These are phyloP conservation scores for Megatriorchis doriae DNA, from an alignment of 2,113 vertebrate species.

Conservation along the genomic window DNA sequence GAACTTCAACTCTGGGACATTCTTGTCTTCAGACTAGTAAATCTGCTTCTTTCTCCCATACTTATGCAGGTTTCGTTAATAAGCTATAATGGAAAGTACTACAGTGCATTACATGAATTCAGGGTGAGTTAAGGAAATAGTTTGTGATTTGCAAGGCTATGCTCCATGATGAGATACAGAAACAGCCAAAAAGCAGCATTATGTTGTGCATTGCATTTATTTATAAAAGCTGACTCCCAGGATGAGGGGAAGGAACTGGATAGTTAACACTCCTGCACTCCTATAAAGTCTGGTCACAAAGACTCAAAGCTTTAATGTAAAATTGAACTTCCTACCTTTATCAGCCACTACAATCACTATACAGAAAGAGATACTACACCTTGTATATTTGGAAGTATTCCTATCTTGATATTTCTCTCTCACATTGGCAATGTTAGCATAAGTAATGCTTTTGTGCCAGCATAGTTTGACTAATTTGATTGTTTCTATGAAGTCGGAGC, in stretches of 20 bases:
- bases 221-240: not conserved
- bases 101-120: not conserved
- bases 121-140: not conserved
- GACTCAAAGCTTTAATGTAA: not conserved
- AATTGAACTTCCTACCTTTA: not conserved
- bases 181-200: not conserved
- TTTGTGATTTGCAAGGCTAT: not conserved
- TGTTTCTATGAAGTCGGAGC: not conserved
- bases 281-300: not conserved
- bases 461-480: not conserved
- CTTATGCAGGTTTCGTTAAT: not conserved
- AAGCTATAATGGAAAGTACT: not conserved
- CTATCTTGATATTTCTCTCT: not conserved
- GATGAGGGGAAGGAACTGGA: not conserved
- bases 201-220: not conserved
- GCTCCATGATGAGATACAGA: not conserved
- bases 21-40: not conserved
- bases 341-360: not conserved
- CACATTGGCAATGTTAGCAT: not conserved
- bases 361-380: not conserved
- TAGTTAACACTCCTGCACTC: not conserved
- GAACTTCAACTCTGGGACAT: not conserved
- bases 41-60: not conserved
- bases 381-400: not conserved
- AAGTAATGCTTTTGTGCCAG: not conserved